Base-by-base conservation (phyloP, 2,888 invertebrate genomes). In the Noctuana brunneofusca region DNA sequence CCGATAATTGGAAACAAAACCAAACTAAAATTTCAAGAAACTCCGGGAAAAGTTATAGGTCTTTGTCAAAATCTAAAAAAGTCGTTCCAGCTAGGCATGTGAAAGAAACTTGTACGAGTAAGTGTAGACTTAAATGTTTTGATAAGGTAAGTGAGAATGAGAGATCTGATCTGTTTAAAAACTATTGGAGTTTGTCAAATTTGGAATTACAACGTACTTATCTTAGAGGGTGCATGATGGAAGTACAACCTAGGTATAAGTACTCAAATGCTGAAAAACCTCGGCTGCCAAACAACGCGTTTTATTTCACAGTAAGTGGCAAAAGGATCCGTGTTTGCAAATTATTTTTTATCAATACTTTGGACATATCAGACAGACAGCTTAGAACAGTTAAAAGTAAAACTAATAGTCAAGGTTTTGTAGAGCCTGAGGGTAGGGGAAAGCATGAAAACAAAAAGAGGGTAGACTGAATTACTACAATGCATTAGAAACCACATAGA, bases 321-420 rank as follows among this genome's bases (percentile, higher is more conserved):
- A 14, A 43, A 18, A 43, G 8, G 8, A 43, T 14, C 12, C 12
- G 43, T 3, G 18, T 43, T 14, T 43, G 43, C 18, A 43, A 43
- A 18, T 6, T 18, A 18, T 43, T 43, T 18, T 43, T 43, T 14
- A 43, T n/a, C 1, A 43, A 43, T 8, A 43, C 43, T 3, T 18
- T 43, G 14, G 43, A 8, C 18, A 43, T 43, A n/a, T n/a, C 2
- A 2, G 43, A 43, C 14, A 2, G 43, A 12, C 43, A 12, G 6
- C 16, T 43, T 43, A 12, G 43, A 43, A 43, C 43, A 18, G 43
- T 43, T 4, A 43, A 43, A 43, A 43, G 6, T 16, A n/a, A 43
- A 43, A 43, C 14, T 18, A 3, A 43, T 18, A 6, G 6, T 3
- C 27, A 14, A n/a, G 43, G 43, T 43, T n/a, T 43, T 18, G 18